Base-by-base conservation (phyloP, 2,888 invertebrate genomes). In the Eugnorisma glareosa region DNA sequence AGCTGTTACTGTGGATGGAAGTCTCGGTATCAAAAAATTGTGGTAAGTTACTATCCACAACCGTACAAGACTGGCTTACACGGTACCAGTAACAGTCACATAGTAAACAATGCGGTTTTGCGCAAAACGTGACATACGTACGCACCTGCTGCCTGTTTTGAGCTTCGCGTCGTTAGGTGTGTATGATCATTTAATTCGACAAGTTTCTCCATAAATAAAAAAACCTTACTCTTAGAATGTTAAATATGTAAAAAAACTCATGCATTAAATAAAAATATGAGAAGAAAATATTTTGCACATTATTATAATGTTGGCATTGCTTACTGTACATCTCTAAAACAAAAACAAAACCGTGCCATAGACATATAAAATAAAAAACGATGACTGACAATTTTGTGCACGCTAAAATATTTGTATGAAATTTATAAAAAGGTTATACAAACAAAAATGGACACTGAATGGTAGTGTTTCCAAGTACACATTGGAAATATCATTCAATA, bases 1-100 rank as follows among this genome's bases (percentile, higher is more conserved):
- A 3, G 93, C 93, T 68, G 96, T 96, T 79, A 96, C 96, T 96
- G 91, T 70, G 74, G 73, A 67, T n/a, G n/a, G 8, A 37, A 37
- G 28, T 24, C 8, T 15, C 21, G 7, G n/a, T 40, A 13, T 69
- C 28, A 40, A 67, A 28, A 40, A 31, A 35, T n/a, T 5, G 61
- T 45, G n/a, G 35, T 13, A 35, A 28, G 6, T 7, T 57, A 57
- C 15, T 57, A 28, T 28, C 10, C 7, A 59, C 28, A 15, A 3
- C 15, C 57, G 15, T 59, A 31, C 57, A 31, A 59, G 18, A 59
- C 28, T 31, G 5, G n/a, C 5, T 54, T n/a, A n/a, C 54, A n/a
- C 54, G 5, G 18, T 59, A 8, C 59, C 18, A 28, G 28, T 6
- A 28, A 57, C 15, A 28, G 57, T 57, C 28, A 59, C 3, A 18